Evolutionary conservation across 64 coral and sea anemone genomes (phyloP).

Genomic region (Montipora capricornis): DNA sequence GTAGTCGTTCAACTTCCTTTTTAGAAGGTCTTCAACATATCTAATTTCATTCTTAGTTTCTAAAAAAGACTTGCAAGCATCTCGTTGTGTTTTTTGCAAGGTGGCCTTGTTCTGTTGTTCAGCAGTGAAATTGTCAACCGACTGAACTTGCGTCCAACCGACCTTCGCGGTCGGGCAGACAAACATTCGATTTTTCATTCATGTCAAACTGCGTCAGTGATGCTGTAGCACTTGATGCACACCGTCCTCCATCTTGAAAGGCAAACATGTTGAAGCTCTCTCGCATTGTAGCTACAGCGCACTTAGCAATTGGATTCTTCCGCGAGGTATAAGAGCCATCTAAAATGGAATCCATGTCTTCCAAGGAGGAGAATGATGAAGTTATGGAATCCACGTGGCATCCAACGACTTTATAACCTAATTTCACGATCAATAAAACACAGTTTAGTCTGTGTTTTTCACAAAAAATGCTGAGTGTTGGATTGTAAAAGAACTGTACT

Average conservation of each 20-base stretch:
- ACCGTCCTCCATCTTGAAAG: conserved; percentile 29
- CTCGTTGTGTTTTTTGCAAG: too few relatives aligned
- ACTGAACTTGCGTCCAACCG: background rate
- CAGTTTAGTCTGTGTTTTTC: background rate
- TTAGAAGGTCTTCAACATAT: too few relatives aligned
- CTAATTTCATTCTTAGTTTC: too few relatives aligned
- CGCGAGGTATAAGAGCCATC: background rate
- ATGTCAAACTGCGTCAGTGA: background rate
- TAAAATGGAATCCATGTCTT: background rate
- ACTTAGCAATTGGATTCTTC: background rate
- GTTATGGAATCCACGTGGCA: background rate
- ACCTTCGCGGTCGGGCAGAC: background rate
- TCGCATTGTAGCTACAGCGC: background rate
- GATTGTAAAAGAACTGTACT: too few relatives aligned
- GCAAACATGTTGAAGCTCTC: background rate
- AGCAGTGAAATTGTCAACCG: too few relatives aligned
- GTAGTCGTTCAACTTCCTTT: too few relatives aligned
- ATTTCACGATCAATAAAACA: background rate
- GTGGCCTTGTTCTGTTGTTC: too few relatives aligned
- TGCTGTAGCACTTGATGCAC: background rate
- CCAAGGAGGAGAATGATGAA: background rate
- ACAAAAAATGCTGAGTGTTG: too few relatives aligned
- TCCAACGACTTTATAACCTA: background rate
- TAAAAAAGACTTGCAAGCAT: too few relatives aligned
- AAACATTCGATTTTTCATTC: conserved; percentile 2